phyloP scores from a whole-genome alignment of 2,113 vertebrate genomes.

The Centropus bengalensis region DNA sequence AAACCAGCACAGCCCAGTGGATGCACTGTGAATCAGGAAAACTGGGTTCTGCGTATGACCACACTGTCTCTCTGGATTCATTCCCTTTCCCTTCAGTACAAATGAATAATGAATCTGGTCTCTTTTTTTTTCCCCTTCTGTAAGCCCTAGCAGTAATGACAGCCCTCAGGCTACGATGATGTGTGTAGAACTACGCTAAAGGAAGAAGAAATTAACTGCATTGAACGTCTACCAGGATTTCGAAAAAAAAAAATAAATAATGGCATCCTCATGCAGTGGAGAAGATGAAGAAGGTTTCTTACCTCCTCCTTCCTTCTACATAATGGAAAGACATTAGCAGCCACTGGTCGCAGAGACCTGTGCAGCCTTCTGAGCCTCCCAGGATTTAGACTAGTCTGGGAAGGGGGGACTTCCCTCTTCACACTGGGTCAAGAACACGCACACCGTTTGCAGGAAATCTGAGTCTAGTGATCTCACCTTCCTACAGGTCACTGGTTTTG shows the following conservation, averaged over 20 bases:
- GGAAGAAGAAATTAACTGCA: constrained; percentile 53
- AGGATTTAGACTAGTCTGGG: background rate
- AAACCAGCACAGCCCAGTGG: background rate
- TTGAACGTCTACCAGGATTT: constrained; percentile 38
- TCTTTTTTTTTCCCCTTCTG: constrained; percentile 37
- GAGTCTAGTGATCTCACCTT: background rate
- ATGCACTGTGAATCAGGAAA: background rate
- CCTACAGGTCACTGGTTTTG: background rate
- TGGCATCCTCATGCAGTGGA: background rate
- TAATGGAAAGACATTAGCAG: background rate
- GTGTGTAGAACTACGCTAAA: background rate
- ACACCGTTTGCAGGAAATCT: background rate
- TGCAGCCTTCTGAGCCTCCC: background rate
- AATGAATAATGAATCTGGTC: constrained; percentile 66
- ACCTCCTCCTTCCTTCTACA: background rate
- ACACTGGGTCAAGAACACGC: background rate
- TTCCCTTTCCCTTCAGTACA: constrained; percentile 39
- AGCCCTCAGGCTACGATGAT: constrained; percentile 55
- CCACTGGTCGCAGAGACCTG: background rate
- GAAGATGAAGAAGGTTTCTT: background rate
- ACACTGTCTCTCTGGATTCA: constrained; percentile 50
- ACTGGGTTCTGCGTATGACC: background rate
- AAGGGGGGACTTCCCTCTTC: background rate
- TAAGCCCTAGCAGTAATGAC: constrained; percentile 60
- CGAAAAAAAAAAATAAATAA: constrained; percentile 2